phyloP scores from a whole-genome alignment of 2,797 vertebrate species.

The Kryptopterus vitreolus region DNA sequence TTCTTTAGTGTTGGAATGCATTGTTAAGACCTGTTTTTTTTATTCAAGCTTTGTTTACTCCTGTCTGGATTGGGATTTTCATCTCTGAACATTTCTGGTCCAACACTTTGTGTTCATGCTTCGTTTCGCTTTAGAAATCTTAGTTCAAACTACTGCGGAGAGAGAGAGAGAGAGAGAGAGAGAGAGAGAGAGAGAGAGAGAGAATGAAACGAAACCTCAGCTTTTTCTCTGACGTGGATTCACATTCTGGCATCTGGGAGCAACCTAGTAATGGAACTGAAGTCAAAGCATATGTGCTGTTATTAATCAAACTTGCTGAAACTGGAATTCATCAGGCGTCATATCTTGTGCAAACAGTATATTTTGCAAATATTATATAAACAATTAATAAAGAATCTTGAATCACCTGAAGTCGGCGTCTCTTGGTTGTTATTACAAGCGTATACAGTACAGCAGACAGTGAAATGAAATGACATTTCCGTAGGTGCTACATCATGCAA shows the following conservation, averaged over 20 bases:
- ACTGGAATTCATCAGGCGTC: background rate
- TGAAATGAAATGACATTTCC: too few species aligned
- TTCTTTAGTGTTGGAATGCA: slow-evolving; percentile 43
- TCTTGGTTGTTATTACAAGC: too few species aligned
- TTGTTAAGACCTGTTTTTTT: slow-evolving; percentile 35
- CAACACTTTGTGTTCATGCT: slow-evolving; percentile 25
- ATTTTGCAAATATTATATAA: background rate
- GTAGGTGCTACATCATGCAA: too few species aligned
- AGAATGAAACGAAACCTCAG: background rate
- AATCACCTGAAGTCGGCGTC: background rate
- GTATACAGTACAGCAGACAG: too few species aligned
- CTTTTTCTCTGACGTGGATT: slow-evolving; percentile 27
- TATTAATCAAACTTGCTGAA: slow-evolving; percentile 24
- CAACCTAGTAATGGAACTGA: slow-evolving; percentile 1
- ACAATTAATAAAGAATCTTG: background rate
- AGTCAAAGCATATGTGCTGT: slow-evolving; percentile 27
- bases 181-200: background rate
- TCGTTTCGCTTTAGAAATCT: slow-evolving; percentile 19
- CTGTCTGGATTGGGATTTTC: slow-evolving; percentile 63
- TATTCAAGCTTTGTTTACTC: slow-evolving; percentile 56
- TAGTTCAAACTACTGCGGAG: slow-evolving; percentile 5
- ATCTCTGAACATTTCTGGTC: slow-evolving; percentile 31
- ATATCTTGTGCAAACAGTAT: background rate
- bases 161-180: background rate
- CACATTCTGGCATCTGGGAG: background rate